Conservation (phyloP, 2,888 invertebrate species). For the Myopa tessellatipennis region DNA sequence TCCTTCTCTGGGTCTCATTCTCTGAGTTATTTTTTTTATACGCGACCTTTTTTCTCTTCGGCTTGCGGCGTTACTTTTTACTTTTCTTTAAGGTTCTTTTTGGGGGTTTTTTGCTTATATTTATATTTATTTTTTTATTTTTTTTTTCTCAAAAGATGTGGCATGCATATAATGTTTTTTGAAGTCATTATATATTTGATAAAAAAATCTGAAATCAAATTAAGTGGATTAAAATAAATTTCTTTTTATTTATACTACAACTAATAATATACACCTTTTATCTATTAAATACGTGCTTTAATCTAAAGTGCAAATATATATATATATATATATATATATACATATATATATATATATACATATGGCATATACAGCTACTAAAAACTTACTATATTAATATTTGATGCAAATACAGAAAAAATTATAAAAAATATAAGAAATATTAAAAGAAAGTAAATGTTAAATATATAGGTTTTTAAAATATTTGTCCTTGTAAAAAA, state of each 20-base stretch:
- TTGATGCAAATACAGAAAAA: neutral
- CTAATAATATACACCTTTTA: neutral
- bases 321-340: too few relatives aligned
- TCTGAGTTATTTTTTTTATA: slow-evolving; percentile 50
- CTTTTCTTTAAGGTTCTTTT: slow-evolving; percentile 47
- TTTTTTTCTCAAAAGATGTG: slow-evolving; percentile 62
- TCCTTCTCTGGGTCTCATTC: slow-evolving; percentile 47
- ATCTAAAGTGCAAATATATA: neutral
- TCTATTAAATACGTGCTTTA: neutral
- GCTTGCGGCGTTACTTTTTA: slow-evolving; percentile 40
- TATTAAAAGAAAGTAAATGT: too few relatives aligned
- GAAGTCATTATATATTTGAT: slow-evolving; percentile 64
- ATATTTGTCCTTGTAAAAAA: too few relatives aligned
- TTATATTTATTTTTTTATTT: slow-evolving; percentile 52
- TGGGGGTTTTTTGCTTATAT: slow-evolving; percentile 49
- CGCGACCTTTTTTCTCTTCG: slow-evolving; percentile 42
- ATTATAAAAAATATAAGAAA: neutral
- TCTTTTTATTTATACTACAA: slow-evolving; percentile 27
- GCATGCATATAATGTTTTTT: slow-evolving; percentile 69
- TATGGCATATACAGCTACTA: too few relatives aligned
- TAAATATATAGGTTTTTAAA: too few relatives aligned
- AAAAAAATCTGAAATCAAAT: slow-evolving; percentile 70
- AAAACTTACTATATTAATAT: too few relatives aligned
- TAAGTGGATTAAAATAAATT: slow-evolving; percentile 64
- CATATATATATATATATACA: too few relatives aligned